phyloP scores from a whole-genome alignment of 2,888 invertebrate genomes.

The Cheilosia variabilis region DNA sequence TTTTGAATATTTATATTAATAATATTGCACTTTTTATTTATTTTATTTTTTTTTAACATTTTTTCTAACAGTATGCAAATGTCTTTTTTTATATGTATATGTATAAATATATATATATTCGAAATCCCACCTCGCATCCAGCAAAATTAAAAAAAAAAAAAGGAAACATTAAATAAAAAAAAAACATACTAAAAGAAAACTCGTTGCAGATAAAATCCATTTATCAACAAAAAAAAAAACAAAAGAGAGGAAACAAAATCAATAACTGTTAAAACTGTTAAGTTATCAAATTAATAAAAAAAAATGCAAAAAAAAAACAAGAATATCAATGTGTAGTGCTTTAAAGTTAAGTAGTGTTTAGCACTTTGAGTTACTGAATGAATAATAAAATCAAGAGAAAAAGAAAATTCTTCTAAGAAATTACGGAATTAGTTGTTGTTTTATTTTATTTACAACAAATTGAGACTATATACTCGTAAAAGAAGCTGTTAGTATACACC shows the following conservation, averaged over 20 bases:
- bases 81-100: neutral
- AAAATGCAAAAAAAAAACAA: slow-evolving; percentile 48
- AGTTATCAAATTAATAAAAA: slow-evolving; percentile 59
- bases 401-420: slow-evolving; percentile 45
- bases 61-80: neutral
- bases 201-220: slow-evolving; percentile 44
- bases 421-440: slow-evolving; percentile 12
- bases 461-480: too few species aligned
- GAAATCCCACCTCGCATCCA: slow-evolving; percentile 67
- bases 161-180: neutral
- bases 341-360: slow-evolving; percentile 72
- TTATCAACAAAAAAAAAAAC: slow-evolving; percentile 30
- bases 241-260: slow-evolving; percentile 38
- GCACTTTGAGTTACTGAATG: slow-evolving; percentile 72
- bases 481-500: too few species aligned
- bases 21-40: neutral
- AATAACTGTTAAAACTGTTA: slow-evolving; percentile 65
- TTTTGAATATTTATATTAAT: neutral
- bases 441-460: neutral
- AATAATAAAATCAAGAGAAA: slow-evolving; percentile 52
- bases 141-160: slow-evolving; percentile 24
- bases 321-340: slow-evolving; percentile 73
- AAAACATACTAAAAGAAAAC: slow-evolving; percentile 8
- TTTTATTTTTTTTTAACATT: neutral
- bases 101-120: slow-evolving; percentile 5